Percentiles rank a stretch among this genome's conserved stretches.
phyloP scores from a whole-genome alignment of 1,140 invertebrate species.

The Contarinia nasturtii region DNA sequence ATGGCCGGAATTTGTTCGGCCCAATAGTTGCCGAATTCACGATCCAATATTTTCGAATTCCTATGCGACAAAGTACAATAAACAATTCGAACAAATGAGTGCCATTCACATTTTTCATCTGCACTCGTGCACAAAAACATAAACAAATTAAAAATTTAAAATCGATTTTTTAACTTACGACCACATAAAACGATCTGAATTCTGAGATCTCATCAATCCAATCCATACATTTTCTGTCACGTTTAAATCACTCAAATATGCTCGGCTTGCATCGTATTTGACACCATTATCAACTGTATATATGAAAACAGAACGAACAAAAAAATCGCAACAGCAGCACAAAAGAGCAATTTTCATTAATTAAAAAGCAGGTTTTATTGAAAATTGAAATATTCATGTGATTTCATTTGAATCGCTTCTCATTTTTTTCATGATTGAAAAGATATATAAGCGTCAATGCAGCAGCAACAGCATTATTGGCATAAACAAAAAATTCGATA shows the following conservation, averaged over 20 bases:
- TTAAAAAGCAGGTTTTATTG: conserved; percentile 16
- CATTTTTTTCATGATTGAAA: too few relatives aligned
- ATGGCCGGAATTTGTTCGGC: conserved; percentile 28
- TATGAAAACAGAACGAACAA: conserved; percentile 10
- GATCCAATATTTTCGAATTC: conserved; percentile 31
- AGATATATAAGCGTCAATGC: too few relatives aligned
- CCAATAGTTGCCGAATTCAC: conserved; percentile 43
- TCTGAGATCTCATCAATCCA: conserved; percentile 42
- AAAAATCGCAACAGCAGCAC: conserved; percentile 7
- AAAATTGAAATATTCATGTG: conserved; percentile 13
- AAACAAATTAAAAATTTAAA: too few relatives aligned
- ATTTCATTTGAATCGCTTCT: conserved; percentile 14
- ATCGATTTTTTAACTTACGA: conserved; percentile 35
- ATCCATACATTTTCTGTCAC: conserved; percentile 53
- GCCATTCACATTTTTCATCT: not conserved
- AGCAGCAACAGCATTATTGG: too few relatives aligned
- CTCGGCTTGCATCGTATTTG: conserved; percentile 50
- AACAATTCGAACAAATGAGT: not conserved
- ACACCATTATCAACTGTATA: conserved; percentile 49
- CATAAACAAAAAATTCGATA: too few relatives aligned
- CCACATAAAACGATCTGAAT: conserved; percentile 46
- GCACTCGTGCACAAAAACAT: not conserved
- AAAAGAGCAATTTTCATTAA: conserved; percentile 7
- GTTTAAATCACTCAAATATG: conserved; percentile 51
- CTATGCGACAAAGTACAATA: conserved; percentile 6